Base-by-base conservation (phyloP, 1,140 invertebrate genomes). In the Drosophila melanica region DNA sequence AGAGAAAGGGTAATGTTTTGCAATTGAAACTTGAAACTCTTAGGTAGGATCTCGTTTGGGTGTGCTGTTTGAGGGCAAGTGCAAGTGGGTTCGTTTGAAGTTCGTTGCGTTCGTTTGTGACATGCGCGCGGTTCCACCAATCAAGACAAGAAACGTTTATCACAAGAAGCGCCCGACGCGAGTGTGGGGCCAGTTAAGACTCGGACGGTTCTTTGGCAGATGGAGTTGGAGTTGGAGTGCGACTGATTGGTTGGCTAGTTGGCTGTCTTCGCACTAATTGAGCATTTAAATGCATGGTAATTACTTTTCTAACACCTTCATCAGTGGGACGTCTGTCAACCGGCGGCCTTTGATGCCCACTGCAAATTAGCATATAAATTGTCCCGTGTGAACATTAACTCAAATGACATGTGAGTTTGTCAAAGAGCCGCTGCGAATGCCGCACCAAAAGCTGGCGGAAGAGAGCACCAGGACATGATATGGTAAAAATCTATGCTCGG, bases 291-390 rank as follows among this genome's bases (percentile, higher is more conserved):
- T 89, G 84, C 84, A 89, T 74, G 70, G 79, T 89, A 89, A 89
- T 89, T 89, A 80, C 84, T 54, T 89, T 70, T 89, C 84, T 89
- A 89, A 89, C 84, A 89, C 84, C 84, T 89, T 89, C 79, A 84
- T 89, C 80, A 89, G 70, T 74, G 84, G 84, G 77, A 73, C 45
- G 67, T 64, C 59, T 73, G 76, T 75, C 66, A 79, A 72, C 79
- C 76, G 82, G 65, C 71, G 50, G 72, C 73, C 84, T 89, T 87
- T 87, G 84, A 87, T 87, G 84, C 74, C 62, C 79, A 84, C 80
- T 77, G 84, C 80, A 77, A 89, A 89, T 89, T 89, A 89, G 85
- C 84, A 89, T 89, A 89, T 89, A 89, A 89, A 89, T 89, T 89
- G 84, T 89, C 84, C 84, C 84, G 84, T 89, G 84, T 84, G 84